Base-by-base conservation (phyloP, 2,888 invertebrate genomes). In the Eupithecia inturbata region DNA sequence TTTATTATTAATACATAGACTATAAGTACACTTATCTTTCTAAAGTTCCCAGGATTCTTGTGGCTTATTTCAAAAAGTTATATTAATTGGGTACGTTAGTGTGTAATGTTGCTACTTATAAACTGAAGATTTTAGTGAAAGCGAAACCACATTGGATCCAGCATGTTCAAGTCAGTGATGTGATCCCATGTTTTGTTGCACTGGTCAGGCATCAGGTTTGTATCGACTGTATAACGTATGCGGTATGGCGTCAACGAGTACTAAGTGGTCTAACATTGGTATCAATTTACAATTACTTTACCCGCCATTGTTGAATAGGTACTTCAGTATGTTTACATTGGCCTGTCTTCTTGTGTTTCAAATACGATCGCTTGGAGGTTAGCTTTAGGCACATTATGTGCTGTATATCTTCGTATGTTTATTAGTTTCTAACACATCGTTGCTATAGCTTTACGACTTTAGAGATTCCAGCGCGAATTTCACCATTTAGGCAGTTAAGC, bases 71-170 rank as follows among this genome's bases (percentile, higher is more conserved):
- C 70, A 80, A 83, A 81, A 68, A 79, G 82, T 82, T 84, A 84
- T 83, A 83, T 74, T 77, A 72, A 76, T 74, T 73, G 53, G 57
- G 26, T 57, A 14, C 57, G 57, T 26, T 57, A 26, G 26, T 26
- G 26, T 6, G 39, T 72, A 77, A 81, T 77, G 82, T 74, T 79
- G 78, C 66, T 77, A 76, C 80, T 80, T 70, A 80, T 72, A 78
- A 76, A 80, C 80, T 73, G 67, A 64, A 57, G 67, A 72, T 79
- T 68, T 77, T 76, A 84, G 87, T 85, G 88, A 90, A 91, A 90
- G 89, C 85, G 86, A 87, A 88, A 85, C 83, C 80, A 71, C 75
- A 76, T 80, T 73, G 60, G 74, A 72, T 81, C 81, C 74, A 74
- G 77, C 78, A 71, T 75, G 76, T 78, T 79, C 67, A 74, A 73